These are phyloP conservation scores for Eilema depressum DNA, from an alignment of 2,888 invertebrate genomes.

Conservation along the genomic window DNA sequence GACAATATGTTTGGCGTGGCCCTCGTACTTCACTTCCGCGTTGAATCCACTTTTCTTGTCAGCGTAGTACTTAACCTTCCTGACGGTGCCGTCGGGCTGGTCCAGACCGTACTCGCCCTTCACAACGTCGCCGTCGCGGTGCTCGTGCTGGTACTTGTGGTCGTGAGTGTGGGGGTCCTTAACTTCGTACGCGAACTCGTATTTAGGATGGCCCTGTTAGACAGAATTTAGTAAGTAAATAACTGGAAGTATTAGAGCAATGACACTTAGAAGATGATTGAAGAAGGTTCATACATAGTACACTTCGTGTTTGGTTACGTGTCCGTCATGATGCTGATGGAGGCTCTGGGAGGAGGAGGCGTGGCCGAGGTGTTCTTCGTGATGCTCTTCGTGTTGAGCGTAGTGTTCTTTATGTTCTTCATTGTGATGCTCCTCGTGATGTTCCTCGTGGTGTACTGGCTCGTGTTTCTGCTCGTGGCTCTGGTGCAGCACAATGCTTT, in stretches of 20 bases:
- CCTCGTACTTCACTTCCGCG: slow-evolving; percentile 26
- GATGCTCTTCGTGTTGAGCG: neutral
- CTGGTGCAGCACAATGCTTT: slow-evolving; percentile 60
- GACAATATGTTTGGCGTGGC: slow-evolving; percentile 35
- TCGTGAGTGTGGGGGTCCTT: slow-evolving; percentile 84
- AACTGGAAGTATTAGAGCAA: neutral
- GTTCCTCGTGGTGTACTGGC: slow-evolving; percentile 6
- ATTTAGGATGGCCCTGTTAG: slow-evolving; percentile 77
- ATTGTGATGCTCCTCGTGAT: slow-evolving; percentile 5
- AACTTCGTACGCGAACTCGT: slow-evolving; percentile 83
- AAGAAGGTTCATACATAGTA: slow-evolving; percentile 33
- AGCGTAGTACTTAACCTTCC: slow-evolving; percentile 51
- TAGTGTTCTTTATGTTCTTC: slow-evolving; percentile 8
- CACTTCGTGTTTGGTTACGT: slow-evolving; percentile 34
- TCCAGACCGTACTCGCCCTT: slow-evolving; percentile 85
- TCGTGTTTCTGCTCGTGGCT: slow-evolving; percentile 37
- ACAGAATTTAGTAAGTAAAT: neutral
- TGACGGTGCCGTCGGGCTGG: slow-evolving; percentile 72
- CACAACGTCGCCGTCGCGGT: slow-evolving; percentile 86
- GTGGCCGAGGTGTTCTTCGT: slow-evolving; percentile 4
- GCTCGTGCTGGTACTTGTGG: slow-evolving; percentile 83
- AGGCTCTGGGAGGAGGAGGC: slow-evolving; percentile 10
- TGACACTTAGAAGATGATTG: neutral
- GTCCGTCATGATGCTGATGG: slow-evolving; percentile 10
- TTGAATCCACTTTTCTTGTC: slow-evolving; percentile 43